Evolutionary conservation across 1,140 invertebrate genomes (phyloP).

Genomic region (Planococcus citri): DNA sequence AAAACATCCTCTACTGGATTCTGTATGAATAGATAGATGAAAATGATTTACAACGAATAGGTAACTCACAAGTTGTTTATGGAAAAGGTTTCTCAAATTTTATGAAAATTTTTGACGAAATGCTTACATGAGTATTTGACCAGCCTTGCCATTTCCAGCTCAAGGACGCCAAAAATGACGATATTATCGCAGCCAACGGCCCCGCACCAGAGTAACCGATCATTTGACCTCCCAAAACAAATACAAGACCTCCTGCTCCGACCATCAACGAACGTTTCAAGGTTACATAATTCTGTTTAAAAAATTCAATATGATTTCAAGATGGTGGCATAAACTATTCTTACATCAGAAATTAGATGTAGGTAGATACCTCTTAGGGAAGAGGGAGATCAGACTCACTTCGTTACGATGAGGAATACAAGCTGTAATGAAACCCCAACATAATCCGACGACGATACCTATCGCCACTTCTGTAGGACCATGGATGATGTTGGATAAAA

Average conservation of each 20-base stretch:
- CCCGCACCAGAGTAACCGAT: constrained; percentile 49
- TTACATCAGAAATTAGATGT: no score
- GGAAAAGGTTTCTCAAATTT: no score
- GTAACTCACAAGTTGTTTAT: no score
- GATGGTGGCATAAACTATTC: no score
- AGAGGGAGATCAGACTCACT: no score
- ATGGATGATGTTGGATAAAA: constrained; percentile 37
- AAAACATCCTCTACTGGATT: constrained; percentile 33
- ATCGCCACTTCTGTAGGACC: constrained; percentile 42
- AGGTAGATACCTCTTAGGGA: no score
- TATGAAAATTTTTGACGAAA: no score
- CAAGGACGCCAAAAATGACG: constrained; percentile 46
- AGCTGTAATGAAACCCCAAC: constrained; percentile 37
- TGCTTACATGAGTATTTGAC: constrained; percentile 9
- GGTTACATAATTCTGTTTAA: constrained; percentile 35
- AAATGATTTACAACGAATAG: not conserved
- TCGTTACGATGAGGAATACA: constrained; percentile 36
- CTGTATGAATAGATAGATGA: not conserved
- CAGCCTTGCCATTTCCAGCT: constrained; percentile 35
- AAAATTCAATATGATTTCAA: no score
- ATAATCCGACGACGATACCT: constrained; percentile 39
- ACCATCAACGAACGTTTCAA: constrained; percentile 39
- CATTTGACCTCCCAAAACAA: constrained; percentile 46
- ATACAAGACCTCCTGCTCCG: constrained; percentile 42
- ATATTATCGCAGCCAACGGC: constrained; percentile 46